Evolutionary conservation across 2,113 vertebrate genomes (phyloP), one percentile per base, ranked within the genome.

Genomic region (Phyllostomus hastatus): DNA sequence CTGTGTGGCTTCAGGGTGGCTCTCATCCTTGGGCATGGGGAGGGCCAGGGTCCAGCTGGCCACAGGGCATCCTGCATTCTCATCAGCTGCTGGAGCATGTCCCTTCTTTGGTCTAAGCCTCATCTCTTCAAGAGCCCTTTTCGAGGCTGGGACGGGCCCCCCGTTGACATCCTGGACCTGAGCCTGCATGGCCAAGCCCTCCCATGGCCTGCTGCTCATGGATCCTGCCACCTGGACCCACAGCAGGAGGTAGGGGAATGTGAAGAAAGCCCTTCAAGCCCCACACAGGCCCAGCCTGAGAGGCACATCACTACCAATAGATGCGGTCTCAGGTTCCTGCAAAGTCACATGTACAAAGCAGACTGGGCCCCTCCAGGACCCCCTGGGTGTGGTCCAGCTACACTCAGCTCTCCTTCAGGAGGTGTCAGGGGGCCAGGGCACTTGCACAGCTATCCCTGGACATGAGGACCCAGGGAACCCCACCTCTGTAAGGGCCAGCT

Each of bases 31-130:
- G 1, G 46, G 54, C 76, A 24, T 15, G 11, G 46, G 48, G 69
- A n/a, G 17, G 8, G 33, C 24, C 19, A 52, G 64, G 78, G 33
- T 22, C n/a, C 72, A 7, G 54, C 38, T 57, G 91, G 88, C 92
- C n/a, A 46, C 31, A 16, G 73, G 26, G 19, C 59, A n/a, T 70
- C 5, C 38, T 61, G 52, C 91, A 88, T 95, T 95, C 92, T 92
- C 28, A 5, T 38, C 38, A 48, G 66, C 72, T 31, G 1, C 57
- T 75, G 66, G 78, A 94, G 96, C 79, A 4, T 94, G 76, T 64
- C 69, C 70, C 69, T 1, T 19, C 35, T 87, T 24, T 14, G 35
- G 86, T 54, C 87, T 75, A 82, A 88, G 61, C 43, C 57, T 78
- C 81, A 82, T 76, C 50, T 87, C 38, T 70, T 93, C 75, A 28